Conservation (phyloP, 37 sponge, comb jelly and placozoan species). For the Sycon ciliatum region DNA sequence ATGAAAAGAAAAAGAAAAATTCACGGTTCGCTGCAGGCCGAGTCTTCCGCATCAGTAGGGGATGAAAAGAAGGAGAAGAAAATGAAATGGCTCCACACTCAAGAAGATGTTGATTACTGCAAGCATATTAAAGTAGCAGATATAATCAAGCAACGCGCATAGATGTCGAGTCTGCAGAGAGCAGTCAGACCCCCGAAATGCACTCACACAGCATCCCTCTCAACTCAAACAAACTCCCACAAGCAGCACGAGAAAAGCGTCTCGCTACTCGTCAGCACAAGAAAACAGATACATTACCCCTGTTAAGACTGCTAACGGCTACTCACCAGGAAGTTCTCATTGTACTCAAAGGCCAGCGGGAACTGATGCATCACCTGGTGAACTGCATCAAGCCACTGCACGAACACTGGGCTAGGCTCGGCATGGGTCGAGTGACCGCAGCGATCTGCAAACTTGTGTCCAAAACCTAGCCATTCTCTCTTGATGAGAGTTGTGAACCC, state of each 20-base stretch:
- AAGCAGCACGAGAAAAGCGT: no score
- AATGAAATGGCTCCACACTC: not conserved
- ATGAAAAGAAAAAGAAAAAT: not conserved
- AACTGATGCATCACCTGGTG: conserved; percentile 78
- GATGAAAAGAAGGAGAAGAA: not conserved
- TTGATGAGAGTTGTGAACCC: conserved; percentile 73
- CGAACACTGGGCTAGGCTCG: conserved; percentile 69
- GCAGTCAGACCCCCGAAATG: no score
- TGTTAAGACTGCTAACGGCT: conserved; percentile 31
- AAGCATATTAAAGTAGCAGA: no score
- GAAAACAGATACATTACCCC: no score
- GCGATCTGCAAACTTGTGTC: conserved; percentile 77
- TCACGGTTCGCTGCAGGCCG: not conserved
- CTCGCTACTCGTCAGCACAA: no score
- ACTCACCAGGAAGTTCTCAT: conserved; percentile 57
- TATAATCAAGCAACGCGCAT: no score
- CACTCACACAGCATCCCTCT: no score
- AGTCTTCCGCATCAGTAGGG: not conserved
- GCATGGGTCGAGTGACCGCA: conserved; percentile 49
- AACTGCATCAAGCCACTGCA: conserved; percentile 87
- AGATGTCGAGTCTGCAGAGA: no score
- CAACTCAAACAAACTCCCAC: no score
- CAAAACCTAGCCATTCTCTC: conserved; percentile 82
- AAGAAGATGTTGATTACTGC: no score
- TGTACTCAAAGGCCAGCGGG: conserved; percentile 80